phyloP scores from a whole-genome alignment of 2,113 vertebrate genomes.

The Cinclus cinclus region DNA sequence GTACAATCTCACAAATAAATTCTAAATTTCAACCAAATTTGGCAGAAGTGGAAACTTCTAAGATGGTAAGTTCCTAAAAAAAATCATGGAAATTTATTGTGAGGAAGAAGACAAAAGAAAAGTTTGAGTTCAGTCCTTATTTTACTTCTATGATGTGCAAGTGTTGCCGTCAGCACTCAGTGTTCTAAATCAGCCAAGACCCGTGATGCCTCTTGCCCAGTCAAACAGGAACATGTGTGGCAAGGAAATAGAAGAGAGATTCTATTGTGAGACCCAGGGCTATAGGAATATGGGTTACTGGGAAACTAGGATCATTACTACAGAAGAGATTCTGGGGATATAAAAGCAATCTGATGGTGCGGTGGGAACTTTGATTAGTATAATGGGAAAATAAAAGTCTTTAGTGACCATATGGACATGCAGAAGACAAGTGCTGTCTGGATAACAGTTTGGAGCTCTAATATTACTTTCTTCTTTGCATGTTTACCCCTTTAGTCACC shows the following conservation, averaged over 20 bases:
- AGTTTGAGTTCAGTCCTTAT: not conserved
- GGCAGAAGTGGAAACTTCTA: not conserved
- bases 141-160: not conserved
- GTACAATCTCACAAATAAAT: not conserved
- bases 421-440: not conserved
- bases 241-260: not conserved
- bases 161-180: not conserved
- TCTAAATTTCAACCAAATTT: not conserved
- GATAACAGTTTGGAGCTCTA: not conserved
- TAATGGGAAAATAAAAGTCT: not conserved
- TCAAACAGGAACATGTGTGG: not conserved
- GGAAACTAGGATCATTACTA: not conserved
- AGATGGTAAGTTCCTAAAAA: not conserved
- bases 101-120: not conserved
- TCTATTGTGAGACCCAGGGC: not conserved
- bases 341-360: not conserved
- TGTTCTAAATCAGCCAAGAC: not conserved
- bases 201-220: not conserved
- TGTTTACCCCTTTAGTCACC: not conserved
- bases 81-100: not conserved
- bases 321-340: not conserved
- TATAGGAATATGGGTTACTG: not conserved
- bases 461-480: not conserved
- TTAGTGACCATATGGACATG: not conserved
- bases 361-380: not conserved